Evolutionary conservation across 2,888 invertebrate species (phyloP), one percentile per base, ranked within the genome.

Genomic region (Octonoba sinensis): DNA sequence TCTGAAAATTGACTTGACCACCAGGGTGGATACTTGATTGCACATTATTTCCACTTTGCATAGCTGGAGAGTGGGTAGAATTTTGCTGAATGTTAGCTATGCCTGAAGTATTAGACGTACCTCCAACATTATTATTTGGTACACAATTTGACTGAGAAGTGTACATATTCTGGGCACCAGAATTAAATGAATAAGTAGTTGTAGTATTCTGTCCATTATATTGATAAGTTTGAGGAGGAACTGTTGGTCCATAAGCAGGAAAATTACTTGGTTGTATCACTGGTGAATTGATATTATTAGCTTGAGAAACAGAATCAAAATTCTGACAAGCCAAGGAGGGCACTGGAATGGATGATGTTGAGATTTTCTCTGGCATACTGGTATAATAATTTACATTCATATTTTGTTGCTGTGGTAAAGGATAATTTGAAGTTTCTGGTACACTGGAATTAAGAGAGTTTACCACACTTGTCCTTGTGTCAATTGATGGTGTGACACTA

Each of bases 401-500:
- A 20, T 49, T 65, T 13, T 71, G 70, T 12, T 60, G n/a, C 3
- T 59, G 51, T 15, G 57, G 44, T 3, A 44, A 11, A 51, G 11
- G 24, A 24, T 27, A 8, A 27, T 56, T 69, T 27, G 56, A 12
- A 71, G 46, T 69, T n/a, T 69, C 18, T 24, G 54, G 18, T 27
- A 65, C 54, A 56, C 47, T 64, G 36, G 51, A 20, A 20, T 72
- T 62, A n/a, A 59, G 13, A 13, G 67, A 64, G 49, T 60, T 73
- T 24, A 64, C 69, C 1, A 73, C 74, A 56, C 20, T 81, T 16
- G 79, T 81, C 49, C 62, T 73, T 12, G 79, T 81, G 36, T 81
- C 79, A 62, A 81, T 73, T 8, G 79, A 73, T 54, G 79, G 73
- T 69, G 73, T 73, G 20, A 81, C 79, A 69, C 66, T 73, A 15